Evolutionary conservation across 2,797 vertebrate genomes (phyloP), one percentile per base, ranked within the genome.

Genomic region (Danio tinwini): DNA sequence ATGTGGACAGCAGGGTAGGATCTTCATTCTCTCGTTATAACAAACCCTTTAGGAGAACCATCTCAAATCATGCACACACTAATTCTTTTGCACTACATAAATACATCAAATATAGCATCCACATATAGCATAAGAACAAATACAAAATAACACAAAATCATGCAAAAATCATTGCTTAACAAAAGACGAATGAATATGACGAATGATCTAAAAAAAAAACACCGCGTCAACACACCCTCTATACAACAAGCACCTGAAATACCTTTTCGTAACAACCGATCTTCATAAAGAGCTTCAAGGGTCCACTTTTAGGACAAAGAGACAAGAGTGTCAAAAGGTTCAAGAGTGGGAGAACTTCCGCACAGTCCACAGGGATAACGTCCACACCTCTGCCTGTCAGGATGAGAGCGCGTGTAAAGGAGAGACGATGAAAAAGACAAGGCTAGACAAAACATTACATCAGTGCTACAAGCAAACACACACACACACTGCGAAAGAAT

Each of bases 401-500:
- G 49, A 62, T 62, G 7, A 77, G 14, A 67, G 74, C 7, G 52
- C 40, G 42, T 67, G 13, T 70, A 63, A 68, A 77, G 13, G 8
- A 70, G 65, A 61, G 55, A 53, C 56, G 9, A 44, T 62, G 64
- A 68, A 77, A 63, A 77, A 71, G 37, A 52, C 65, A 61, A 37
- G 45, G 67, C 45, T 78, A 78, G 67, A 71, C 76, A 71, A 71
- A 78, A 78, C 47, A 78, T 78, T 78, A 71, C 45, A 70, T 71
- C 76, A 70, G 76, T 61, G 56, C 37, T 52, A 42, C n/a, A 47
- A 70, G 56, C 67, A 29, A 71, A 59, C 56, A 61, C 64, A 61
- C 55, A 59, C 56, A 61, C 64, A 61, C 55, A 69, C n/a, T 7
- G 42, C 44, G 7, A 59, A 61, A 59, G 7, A 70, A 61, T 70